Percentiles rank a stretch among this genome's conserved stretches.
These are phyloP conservation scores for Lophius piscatorius DNA, from an alignment of 2,113 vertebrate species.

Conservation along the genomic window DNA sequence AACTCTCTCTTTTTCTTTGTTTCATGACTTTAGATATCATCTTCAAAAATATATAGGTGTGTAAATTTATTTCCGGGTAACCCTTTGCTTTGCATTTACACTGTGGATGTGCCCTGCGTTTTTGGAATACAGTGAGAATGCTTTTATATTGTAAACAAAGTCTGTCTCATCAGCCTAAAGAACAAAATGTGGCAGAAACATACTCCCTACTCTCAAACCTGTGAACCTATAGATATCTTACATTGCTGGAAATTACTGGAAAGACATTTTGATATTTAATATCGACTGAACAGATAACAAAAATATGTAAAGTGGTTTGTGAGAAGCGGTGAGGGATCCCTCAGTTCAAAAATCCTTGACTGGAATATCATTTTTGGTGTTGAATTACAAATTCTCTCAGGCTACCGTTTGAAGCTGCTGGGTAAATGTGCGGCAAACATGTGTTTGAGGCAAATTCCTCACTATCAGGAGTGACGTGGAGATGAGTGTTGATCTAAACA, in stretches of 20 bases:
- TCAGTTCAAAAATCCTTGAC: neutral
- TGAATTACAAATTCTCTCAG: conserved; percentile 11
- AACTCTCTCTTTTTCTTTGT: neutral
- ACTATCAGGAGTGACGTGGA: conserved; percentile 5
- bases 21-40: neutral
- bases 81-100: neutral
- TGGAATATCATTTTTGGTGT: neutral
- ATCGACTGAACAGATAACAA: neutral
- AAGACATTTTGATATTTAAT: neutral
- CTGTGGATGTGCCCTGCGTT: no score
- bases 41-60: neutral
- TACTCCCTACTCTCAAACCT: neutral
- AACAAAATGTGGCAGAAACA: conserved; percentile 1
- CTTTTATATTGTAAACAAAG: no score
- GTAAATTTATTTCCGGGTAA: neutral
- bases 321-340: neutral
- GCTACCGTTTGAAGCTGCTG: neutral
- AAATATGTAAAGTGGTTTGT: neutral
- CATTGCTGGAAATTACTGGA: neutral
- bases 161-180: neutral
- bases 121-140: no score
- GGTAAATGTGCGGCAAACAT: neutral
- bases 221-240: neutral
- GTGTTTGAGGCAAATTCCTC: conserved; percentile 10
- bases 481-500: conserved; percentile 1